phyloP scores from a whole-genome alignment of 2,113 vertebrate species.

The Enhydra lutris region DNA sequence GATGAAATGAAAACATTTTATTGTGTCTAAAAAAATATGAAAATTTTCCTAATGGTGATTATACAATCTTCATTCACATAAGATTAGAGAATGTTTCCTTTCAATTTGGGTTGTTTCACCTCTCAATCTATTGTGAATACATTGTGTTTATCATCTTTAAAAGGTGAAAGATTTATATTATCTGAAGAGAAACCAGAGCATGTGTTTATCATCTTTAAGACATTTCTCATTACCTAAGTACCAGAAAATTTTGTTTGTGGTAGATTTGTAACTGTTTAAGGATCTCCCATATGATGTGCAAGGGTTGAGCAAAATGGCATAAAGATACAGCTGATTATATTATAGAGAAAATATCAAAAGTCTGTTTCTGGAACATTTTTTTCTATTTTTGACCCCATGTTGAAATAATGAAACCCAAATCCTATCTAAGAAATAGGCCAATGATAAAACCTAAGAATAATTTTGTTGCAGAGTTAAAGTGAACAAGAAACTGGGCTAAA shows the following conservation, averaged over 20 bases:
- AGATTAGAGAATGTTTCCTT: background rate
- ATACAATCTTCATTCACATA: background rate
- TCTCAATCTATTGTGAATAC: background rate
- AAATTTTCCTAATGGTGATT: background rate
- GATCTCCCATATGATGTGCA: background rate
- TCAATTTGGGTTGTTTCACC: background rate
- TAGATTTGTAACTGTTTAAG: background rate
- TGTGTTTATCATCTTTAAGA: background rate
- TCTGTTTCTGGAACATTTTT: conserved; percentile 8
- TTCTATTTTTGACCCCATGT: background rate
- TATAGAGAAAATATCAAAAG: background rate
- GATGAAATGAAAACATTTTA: background rate
- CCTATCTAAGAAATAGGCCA: conserved; percentile 23
- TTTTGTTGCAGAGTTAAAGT: conserved; percentile 49
- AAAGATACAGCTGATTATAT: background rate
- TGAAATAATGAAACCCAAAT: conserved; percentile 49
- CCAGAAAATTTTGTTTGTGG: background rate
- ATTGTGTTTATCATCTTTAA: background rate
- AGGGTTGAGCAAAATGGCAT: background rate
- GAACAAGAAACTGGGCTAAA: conserved; percentile 45
- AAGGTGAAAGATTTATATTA: too few species aligned
- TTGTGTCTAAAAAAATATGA: background rate
- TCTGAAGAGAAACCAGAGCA: too few species aligned
- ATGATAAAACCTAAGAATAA: conserved; percentile 47
- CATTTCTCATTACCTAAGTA: background rate